Evolutionary conservation across 2,113 vertebrate species (phyloP).

Genomic region (Emydocephalus ijimae): DNA sequence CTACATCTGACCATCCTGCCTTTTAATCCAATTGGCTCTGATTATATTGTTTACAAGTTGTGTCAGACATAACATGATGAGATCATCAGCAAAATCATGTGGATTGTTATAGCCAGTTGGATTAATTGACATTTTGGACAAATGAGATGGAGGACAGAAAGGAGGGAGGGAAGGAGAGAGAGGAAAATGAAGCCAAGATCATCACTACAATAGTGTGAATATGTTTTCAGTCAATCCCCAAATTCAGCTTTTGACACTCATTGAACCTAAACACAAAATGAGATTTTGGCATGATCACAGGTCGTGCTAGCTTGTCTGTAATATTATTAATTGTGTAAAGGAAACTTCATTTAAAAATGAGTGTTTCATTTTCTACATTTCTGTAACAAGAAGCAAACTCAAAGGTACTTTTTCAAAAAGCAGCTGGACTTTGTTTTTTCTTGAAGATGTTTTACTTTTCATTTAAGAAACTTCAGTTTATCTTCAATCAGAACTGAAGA

Average conservation of each 20-base stretch:
- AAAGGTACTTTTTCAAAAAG: background rate
- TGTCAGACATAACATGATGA: background rate
- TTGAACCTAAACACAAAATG: background rate
- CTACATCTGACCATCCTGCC: background rate
- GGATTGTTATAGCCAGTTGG: background rate
- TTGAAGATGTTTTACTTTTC: background rate
- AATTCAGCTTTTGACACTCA: background rate
- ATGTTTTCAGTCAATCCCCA: background rate
- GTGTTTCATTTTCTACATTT: conserved; percentile 31
- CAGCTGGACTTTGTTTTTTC: background rate
- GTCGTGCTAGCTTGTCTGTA: background rate
- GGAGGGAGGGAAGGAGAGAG: background rate
- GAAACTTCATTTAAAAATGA: conserved; percentile 6
- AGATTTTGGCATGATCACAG: background rate
- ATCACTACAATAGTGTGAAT: background rate
- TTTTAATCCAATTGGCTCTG: background rate
- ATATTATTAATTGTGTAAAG: conserved; percentile 5
- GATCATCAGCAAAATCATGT: background rate
- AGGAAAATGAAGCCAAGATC: background rate
- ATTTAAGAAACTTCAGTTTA: background rate
- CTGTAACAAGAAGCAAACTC: conserved; percentile 11
- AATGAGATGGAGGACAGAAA: background rate
- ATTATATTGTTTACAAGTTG: background rate
- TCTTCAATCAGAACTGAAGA: background rate
- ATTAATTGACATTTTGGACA: background rate